A percentile compares a stretch with the other conserved stretches of the same genome.
phyloP scores from a whole-genome alignment of 2,797 vertebrate species.

The Oryzias dopingdopingensis region DNA sequence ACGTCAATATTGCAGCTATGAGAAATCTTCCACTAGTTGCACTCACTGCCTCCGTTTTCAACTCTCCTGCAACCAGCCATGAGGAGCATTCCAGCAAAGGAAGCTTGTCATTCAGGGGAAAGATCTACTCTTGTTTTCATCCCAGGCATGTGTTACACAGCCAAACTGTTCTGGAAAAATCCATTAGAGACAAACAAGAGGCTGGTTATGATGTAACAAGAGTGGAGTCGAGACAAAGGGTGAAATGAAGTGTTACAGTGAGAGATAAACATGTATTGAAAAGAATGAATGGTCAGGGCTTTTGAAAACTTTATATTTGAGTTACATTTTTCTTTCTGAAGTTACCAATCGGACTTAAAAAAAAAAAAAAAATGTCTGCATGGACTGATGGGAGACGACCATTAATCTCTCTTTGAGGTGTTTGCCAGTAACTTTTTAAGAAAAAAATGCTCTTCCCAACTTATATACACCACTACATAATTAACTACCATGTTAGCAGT shows the following conservation, averaged over 20 bases:
- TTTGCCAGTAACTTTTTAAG: constrained; percentile 38
- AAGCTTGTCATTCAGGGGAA: constrained; percentile 43
- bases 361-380: constrained; percentile 38
- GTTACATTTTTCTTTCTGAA: background rate
- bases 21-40: background rate
- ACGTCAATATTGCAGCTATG: background rate
- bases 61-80: background rate
- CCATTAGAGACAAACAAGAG: constrained; percentile 19
- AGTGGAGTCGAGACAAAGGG: constrained; percentile 2
- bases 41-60: background rate
- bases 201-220: constrained; percentile 21
- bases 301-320: background rate
- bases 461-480: constrained; percentile 37
- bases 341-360: constrained; percentile 1
- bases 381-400: constrained; percentile 44
- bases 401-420: constrained; percentile 40
- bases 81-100: constrained; percentile 5
- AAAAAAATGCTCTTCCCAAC: constrained; percentile 46
- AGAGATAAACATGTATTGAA: constrained; percentile 3
- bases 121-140: constrained; percentile 23
- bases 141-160: constrained; percentile 23
- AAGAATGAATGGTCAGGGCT: background rate
- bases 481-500: constrained; percentile 57
- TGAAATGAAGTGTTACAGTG: constrained; percentile 3
- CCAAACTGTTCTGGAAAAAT: constrained; percentile 41